Evolutionary conservation across 2,113 vertebrate genomes (phyloP).

Genomic region (Oceanodroma tethys): DNA sequence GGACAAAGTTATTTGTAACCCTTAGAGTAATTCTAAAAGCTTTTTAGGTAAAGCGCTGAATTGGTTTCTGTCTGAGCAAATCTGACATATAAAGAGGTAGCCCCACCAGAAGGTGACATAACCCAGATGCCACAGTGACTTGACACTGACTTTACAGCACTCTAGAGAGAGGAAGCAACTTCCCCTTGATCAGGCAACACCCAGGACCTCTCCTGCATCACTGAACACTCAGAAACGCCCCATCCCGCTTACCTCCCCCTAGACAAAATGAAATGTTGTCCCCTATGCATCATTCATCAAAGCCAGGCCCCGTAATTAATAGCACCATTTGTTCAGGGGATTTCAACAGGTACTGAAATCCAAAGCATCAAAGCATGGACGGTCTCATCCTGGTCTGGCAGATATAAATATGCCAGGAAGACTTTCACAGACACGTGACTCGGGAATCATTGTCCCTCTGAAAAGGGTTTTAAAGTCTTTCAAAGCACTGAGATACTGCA

Average conservation of each 20-base stretch:
- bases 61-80: neutral
- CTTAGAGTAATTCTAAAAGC: neutral
- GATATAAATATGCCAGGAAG: slow-evolving; percentile 1
- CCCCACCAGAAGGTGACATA: slow-evolving; percentile 35
- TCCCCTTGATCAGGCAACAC: slow-evolving; percentile 61
- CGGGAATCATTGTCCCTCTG: neutral
- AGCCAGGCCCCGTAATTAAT: slow-evolving; percentile 25
- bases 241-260: neutral
- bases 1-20: neutral
- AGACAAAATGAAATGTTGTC: slow-evolving; percentile 45
- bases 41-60: neutral
- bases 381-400: neutral
- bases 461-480: neutral
- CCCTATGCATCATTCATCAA: slow-evolving; percentile 40
- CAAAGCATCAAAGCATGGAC: slow-evolving; percentile 32
- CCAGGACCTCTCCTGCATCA: slow-evolving; percentile 52
- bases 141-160: slow-evolving; percentile 58
- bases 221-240: neutral
- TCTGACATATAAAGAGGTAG: neutral
- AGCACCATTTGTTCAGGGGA: slow-evolving; percentile 11
- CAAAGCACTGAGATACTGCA: neutral
- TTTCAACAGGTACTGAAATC: slow-evolving; percentile 45
- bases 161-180: slow-evolving; percentile 37
- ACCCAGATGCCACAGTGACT: slow-evolving; percentile 46
- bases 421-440: neutral